Conservation (phyloP, 1,140 invertebrate species). For the Caenorhabditis latens region DNA sequence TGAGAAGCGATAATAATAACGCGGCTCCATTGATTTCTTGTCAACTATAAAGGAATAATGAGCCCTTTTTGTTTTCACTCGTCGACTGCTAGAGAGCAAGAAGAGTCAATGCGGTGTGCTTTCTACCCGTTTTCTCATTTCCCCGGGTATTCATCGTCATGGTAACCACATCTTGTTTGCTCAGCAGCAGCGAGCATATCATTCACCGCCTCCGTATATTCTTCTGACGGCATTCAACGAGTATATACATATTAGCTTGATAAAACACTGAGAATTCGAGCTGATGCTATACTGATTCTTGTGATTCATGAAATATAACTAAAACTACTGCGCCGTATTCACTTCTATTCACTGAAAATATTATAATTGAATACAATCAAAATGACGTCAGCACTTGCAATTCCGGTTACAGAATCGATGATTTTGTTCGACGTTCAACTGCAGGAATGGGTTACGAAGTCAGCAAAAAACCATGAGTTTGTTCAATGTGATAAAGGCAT, state of each 20-base stretch:
- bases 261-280: not conserved
- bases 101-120: not conserved
- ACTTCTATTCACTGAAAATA: not conserved
- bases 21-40: no score
- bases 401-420: constrained; percentile 49
- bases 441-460: constrained; percentile 32
- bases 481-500: constrained; percentile 28
- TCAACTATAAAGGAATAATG: no score
- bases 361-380: not conserved
- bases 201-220: constrained; percentile 3
- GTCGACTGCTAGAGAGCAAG: no score
- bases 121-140: constrained; percentile 14
- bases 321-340: no score
- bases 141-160: constrained; percentile 38
- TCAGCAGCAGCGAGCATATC: constrained; percentile 7
- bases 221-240: not conserved
- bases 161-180: constrained; percentile 23
- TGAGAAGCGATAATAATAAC: no score
- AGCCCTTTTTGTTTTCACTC: no score
- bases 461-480: constrained; percentile 38
- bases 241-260: not conserved
- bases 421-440: constrained; percentile 38
- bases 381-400: constrained; percentile 34
- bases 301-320: no score
- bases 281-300: not conserved